Base-by-base conservation (phyloP, 2,888 invertebrate genomes). In the Julus scandinavius region DNA sequence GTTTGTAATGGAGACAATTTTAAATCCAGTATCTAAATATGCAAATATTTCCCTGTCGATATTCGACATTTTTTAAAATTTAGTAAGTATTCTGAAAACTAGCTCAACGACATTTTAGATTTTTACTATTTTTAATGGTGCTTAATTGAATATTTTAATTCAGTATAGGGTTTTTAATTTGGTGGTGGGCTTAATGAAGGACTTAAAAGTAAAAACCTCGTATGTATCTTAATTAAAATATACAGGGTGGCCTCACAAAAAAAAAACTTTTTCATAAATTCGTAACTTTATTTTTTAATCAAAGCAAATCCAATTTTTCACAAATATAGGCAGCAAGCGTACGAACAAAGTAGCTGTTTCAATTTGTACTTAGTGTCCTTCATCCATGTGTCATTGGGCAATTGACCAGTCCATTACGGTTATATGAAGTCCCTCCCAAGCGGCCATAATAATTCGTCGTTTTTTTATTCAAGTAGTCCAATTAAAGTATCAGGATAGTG, bases 101-200 rank as follows among this genome's bases (percentile, higher is more conserved):
- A 38, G 80, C 38, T 38, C 29, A 80, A 80, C 38, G 80, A 2
- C 29, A 29, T 80, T 80, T 38, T 9, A 7, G 29, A 4, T 38
- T 80, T 80, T 80, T 80, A 80, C 38, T 29, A 54, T 54, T 17
- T 54, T 1, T 54, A 54, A 54, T 54, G 41, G 20, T 20, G 20
- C 15, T 63, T 63, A 20, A 20, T 20, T 63, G 80, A 80, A 80
- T 80, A 80, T 38, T 38, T 80, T 80, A 80, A 80, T 80, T 38
- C 7, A 4, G 20, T 9, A 13, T 29, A 13, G 38, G 38, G 38
- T 38, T 38, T 13, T 38, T 3, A 29, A 29, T 13, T 80, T 38
- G 3, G n/a, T 80, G 15, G 80, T 80, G 80, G 80, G 38, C 38
- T 80, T 80, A 13, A 13, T 15, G 80, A 38, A 80, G 29, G 29